Conservation (phyloP, 2,888 invertebrate genomes). For the Penaeus monodon region DNA sequence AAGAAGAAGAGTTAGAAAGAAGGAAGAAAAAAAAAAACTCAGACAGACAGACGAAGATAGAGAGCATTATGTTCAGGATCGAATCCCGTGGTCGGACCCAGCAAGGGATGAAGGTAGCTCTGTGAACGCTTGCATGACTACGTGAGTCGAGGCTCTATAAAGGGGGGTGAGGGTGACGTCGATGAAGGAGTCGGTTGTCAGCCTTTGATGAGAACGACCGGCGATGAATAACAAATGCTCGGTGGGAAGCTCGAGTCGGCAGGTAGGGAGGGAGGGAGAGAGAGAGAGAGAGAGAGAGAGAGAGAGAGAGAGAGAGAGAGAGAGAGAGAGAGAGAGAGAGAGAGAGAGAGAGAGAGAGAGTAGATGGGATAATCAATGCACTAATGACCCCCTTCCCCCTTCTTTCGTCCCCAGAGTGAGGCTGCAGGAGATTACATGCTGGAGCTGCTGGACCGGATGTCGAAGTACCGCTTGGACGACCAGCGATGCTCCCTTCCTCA, state of each 20-base stretch:
- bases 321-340: not conserved
- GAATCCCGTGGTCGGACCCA: no score
- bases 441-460: conserved; percentile 45
- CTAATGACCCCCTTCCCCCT: not conserved
- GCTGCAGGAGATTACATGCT: conserved; percentile 38
- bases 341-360: not conserved
- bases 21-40: no score
- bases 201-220: no score
- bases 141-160: not conserved
- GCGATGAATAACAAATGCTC: no score
- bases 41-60: no score
- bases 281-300: not conserved
- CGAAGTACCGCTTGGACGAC: conserved; percentile 43
- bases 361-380: not conserved
- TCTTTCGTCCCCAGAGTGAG: conserved; percentile 20
- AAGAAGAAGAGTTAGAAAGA: no score
- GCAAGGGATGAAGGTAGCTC: no score
- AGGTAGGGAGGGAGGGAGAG: no score
- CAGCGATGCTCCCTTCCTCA: conserved; percentile 44
- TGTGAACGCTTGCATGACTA: no score
- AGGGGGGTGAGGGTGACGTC: not conserved
- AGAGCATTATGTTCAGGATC: no score
- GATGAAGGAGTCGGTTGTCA: no score
- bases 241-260: no score
- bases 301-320: not conserved